These are phyloP conservation scores for Clarias magur DNA, from an alignment of 2,113 vertebrate species.

Conservation along the genomic window DNA sequence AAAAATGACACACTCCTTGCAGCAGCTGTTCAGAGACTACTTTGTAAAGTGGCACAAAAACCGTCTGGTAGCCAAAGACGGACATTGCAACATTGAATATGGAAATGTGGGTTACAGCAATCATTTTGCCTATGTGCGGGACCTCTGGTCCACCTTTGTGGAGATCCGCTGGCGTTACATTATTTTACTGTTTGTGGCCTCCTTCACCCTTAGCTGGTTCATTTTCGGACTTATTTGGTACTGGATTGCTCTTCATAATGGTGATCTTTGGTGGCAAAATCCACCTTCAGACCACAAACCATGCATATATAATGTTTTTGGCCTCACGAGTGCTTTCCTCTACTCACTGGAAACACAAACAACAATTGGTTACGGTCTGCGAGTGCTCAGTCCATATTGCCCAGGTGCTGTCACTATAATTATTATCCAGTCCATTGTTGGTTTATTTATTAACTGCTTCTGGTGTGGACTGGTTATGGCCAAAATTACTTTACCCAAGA, in stretches of 20 bases:
- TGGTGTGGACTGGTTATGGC: slow-evolving; percentile 21
- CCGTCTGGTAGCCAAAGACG: background rate
- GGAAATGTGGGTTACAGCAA: slow-evolving; percentile 12
- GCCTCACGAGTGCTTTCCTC: slow-evolving; percentile 13
- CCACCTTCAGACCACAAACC: slow-evolving; percentile 9
- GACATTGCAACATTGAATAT: slow-evolving; percentile 21
- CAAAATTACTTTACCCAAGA: slow-evolving; percentile 9
- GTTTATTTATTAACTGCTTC: slow-evolving; percentile 16
- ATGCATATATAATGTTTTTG: slow-evolving; percentile 18
- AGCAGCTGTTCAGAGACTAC: background rate
- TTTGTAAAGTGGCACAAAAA: background rate
- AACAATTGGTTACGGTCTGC: slow-evolving; percentile 8
- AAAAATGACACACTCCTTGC: slow-evolving; percentile 8
- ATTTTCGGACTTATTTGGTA: slow-evolving; percentile 24
- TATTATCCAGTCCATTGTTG: slow-evolving; percentile 11
- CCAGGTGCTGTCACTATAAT: background rate
- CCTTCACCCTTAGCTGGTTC: slow-evolving; percentile 22
- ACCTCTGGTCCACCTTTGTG: slow-evolving; percentile 20
- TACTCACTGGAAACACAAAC: slow-evolving; percentile 14
- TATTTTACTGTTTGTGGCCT: slow-evolving; percentile 10
- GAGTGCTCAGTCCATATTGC: slow-evolving; percentile 14
- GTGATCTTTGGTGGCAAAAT: slow-evolving; percentile 20
- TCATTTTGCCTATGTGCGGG: background rate
- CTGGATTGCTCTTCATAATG: slow-evolving; percentile 11
- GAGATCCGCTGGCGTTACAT: slow-evolving; percentile 14